phyloP scores from a whole-genome alignment of 2,797 vertebrate genomes.

The Tokudaia muenninki region DNA sequence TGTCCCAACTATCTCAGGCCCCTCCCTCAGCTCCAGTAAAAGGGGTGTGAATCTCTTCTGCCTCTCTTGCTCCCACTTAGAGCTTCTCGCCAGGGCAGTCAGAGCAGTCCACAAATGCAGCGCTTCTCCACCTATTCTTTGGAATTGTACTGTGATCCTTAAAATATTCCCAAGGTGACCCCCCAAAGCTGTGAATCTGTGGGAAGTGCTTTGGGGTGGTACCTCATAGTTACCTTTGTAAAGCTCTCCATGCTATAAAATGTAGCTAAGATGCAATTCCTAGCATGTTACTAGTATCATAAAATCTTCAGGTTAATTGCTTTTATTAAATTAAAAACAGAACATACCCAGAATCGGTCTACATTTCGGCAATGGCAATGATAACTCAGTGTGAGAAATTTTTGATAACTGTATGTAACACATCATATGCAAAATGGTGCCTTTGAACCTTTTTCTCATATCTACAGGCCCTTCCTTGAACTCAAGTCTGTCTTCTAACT shows the following conservation, averaged over 20 bases:
- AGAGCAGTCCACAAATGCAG: background rate
- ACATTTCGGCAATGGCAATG: background rate
- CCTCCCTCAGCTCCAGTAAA: no score
- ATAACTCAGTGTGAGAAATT: background rate
- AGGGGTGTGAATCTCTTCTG: fast-evolving
- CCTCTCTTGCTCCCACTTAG: background rate
- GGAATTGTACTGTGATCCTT: background rate
- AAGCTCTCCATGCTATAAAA: background rate
- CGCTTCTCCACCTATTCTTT: background rate
- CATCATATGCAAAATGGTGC: fast-evolving
- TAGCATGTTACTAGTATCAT: background rate
- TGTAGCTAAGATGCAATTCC: background rate
- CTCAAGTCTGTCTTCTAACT: background rate
- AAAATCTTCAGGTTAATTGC: background rate
- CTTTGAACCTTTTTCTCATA: background rate
- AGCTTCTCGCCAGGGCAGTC: fast-evolving
- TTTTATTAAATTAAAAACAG: background rate
- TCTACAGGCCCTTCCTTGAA: background rate
- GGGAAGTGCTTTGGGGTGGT: fast-evolving
- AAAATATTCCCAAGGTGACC: background rate
- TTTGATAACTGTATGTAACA: fast-evolving
- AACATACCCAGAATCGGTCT: background rate
- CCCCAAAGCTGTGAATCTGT: fast-evolving
- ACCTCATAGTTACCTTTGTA: background rate
- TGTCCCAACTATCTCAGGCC: fast-evolving